phyloP scores from a whole-genome alignment of 2,113 vertebrate genomes.

The Microcebus griseorufus region DNA sequence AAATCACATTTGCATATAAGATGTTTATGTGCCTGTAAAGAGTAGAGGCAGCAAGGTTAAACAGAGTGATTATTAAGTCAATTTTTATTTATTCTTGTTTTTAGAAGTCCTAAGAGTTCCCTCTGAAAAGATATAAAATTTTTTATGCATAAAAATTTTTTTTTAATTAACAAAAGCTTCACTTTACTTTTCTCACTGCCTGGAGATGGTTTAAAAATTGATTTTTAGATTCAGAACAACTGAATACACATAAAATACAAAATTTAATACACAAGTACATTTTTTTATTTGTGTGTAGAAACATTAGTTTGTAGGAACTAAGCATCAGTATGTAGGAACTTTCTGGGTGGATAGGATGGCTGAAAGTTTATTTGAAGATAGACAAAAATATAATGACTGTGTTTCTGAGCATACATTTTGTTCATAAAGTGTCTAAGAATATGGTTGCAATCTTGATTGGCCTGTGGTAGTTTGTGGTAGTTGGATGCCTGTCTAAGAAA shows the following conservation, averaged over 20 bases:
- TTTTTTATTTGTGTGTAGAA: constrained; percentile 17
- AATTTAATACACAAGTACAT: neutral
- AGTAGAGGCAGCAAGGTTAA: constrained; percentile 63
- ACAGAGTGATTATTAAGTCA: constrained; percentile 56
- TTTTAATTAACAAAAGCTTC: constrained; percentile 58
- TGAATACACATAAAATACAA: constrained; percentile 24
- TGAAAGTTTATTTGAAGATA: constrained; percentile 41
- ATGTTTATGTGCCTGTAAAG: constrained; percentile 58
- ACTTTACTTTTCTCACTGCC: constrained; percentile 44
- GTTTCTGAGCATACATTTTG: constrained; percentile 44
- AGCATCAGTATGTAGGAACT: neutral
- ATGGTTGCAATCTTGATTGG: constrained; percentile 2
- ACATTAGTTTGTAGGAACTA: neutral
- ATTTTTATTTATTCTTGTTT: constrained; percentile 56
- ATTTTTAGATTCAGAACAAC: constrained; percentile 59
- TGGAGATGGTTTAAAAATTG: neutral
- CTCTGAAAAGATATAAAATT: neutral
- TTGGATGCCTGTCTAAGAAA: constrained; percentile 64
- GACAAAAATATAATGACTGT: neutral
- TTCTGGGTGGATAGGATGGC: neutral
- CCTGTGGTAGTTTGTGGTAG: constrained; percentile 34
- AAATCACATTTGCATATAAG: neutral
- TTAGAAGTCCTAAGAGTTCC: constrained; percentile 33
- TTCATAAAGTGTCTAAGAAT: constrained; percentile 9
- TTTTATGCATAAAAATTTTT: constrained; percentile 33